Conservation (phyloP, 2,888 invertebrate genomes). For the Lasiommata megera region DNA sequence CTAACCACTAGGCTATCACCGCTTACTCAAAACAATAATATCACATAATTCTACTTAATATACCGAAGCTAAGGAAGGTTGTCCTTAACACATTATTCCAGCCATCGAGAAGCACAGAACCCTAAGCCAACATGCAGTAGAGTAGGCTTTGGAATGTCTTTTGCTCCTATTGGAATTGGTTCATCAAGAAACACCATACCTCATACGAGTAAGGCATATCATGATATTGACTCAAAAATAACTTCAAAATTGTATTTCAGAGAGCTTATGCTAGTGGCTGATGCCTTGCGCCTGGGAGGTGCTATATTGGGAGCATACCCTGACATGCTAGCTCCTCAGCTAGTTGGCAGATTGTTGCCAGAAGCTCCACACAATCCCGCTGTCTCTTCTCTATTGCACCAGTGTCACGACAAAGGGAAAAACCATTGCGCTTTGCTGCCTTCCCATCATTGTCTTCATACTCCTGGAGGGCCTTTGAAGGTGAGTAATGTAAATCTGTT, state of each 20-base stretch:
- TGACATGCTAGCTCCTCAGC: constrained; percentile 97
- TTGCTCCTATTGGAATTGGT: no score
- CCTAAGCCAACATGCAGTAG: no score
- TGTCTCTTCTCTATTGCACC: constrained; percentile 92
- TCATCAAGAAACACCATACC: no score
- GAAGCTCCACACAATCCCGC: constrained; percentile 86
- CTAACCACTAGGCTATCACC: no score
- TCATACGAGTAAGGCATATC: no score
- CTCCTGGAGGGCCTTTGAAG: constrained; percentile 99
- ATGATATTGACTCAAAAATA: no score
- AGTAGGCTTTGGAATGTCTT: no score
- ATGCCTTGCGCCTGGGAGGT: constrained; percentile 95
- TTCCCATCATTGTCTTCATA: constrained; percentile 97
- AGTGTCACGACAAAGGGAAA: constrained; percentile 95
- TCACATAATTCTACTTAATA: no score
- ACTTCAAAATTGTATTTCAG: constrained; percentile 59
- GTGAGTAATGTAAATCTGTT: constrained; percentile 62
- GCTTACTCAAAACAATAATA: no score
- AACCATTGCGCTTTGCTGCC: constrained; percentile 95
- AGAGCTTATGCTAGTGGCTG: constrained; percentile 95
- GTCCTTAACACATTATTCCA: no score
- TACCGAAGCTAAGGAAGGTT: no score
- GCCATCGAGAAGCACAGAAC: no score
- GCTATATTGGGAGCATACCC: constrained; percentile 96
- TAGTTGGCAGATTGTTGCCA: constrained; percentile 95